Conservation (phyloP, 23 tunicate genomes). For the Botrylloides violaceus region DNA sequence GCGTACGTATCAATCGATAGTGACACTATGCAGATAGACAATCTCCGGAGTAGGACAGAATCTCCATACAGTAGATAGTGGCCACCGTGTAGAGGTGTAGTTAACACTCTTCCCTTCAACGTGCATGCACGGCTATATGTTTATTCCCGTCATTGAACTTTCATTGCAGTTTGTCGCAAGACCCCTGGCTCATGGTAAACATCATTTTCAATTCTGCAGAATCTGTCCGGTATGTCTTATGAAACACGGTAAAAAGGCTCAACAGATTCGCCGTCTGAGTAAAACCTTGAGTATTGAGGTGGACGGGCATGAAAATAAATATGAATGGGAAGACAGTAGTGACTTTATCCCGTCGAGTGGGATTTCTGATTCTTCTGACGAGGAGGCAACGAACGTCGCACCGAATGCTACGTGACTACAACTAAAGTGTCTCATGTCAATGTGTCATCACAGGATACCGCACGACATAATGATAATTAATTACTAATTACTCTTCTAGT, state of each 20-base stretch:
- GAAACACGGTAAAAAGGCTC: conserved; percentile 33
- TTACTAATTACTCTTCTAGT: no score
- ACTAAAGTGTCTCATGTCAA: no score
- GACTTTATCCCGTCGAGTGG: conserved; percentile 61
- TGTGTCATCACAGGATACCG: no score
- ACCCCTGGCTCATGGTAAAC: no score
- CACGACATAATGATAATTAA: no score
- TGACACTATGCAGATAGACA: not conserved
- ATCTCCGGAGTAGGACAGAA: not conserved
- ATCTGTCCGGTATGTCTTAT: conserved; percentile 53
- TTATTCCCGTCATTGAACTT: not conserved
- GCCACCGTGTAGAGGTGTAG: no score
- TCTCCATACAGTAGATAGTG: no score
- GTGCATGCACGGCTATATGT: not conserved
- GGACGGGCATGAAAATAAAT: not conserved
- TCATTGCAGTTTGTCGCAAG: no score
- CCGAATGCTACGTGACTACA: no score
- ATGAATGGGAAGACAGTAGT: conserved; percentile 6
- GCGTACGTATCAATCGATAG: not conserved
- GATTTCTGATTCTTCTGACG: conserved; percentile 73
- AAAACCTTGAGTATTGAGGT: not conserved
- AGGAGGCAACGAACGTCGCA: conserved; percentile 14
- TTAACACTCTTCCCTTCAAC: no score
- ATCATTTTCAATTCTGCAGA: conserved; percentile 25
- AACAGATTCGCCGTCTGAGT: conserved; percentile 23